Evolutionary conservation across 2,113 vertebrate genomes (phyloP), one percentile per base, ranked within the genome.

Genomic region (Protobothrops flavoviridis): DNA sequence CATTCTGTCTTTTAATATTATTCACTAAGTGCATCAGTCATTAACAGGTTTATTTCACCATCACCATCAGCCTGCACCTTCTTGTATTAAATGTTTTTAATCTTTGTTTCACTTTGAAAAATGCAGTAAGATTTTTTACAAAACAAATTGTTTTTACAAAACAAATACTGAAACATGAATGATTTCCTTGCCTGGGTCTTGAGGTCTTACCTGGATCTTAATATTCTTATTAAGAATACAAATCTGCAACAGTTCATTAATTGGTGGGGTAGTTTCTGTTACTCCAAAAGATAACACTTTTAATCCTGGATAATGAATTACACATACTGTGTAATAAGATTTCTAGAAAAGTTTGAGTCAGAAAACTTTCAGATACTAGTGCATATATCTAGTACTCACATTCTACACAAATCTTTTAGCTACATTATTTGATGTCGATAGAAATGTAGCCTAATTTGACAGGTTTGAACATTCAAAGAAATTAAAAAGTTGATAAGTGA

Each of bases 211-310:
- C 12, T 69, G 12, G 29, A n/a, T 69, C 12, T 69, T 69, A 69
- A n/a, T 69, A n/a, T 29, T 69, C 29, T n/a, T 93, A 91, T 17
- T 95, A 93, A 13, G 93, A 93, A 33, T 45, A 33, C 81, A 69
- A 26, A 93, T 94, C 92, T 93, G 50, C 33, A 5, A 90, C 92
- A 15, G 33, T 92, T 95, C 87, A 48, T 85, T 85, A 12, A 24
- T 55, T 85, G 50, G 26, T 45, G 61, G 52, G 15, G 23, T 50
- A 0, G 7, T 87, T 91, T 3, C 24, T 4, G 39, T 10, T 39
- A 12, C 90, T 88, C 93, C 48, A 91, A 89, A 85, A 69, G 6
- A 89, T n/a, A 86, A 85, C 15, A 45, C 6, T 85, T 85, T 85
- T 91, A 85, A 43, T 29, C 9, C 17, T 57, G 33, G 15, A 1